A percentile compares a stretch with the other conserved stretches of the same genome.
Conservation (phyloP, 2,797 vertebrate genomes). For the Novumbra hubbsi region DNA sequence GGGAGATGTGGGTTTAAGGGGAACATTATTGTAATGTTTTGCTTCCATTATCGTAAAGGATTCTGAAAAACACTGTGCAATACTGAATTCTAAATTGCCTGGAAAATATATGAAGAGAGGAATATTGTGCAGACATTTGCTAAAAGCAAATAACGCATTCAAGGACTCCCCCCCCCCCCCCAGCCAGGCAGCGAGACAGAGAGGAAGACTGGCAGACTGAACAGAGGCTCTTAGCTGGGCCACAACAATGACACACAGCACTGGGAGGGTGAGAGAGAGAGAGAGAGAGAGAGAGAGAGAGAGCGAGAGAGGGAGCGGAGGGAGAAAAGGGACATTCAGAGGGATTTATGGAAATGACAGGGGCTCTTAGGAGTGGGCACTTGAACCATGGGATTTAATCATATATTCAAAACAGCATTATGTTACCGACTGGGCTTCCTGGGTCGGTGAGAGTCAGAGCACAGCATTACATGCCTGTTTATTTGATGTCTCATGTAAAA, state of each 20-base stretch:
- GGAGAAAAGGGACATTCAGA: conserved; percentile 52
- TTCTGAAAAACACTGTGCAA: conserved; percentile 68
- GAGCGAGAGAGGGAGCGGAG: conserved; percentile 7
- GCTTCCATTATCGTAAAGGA: conserved; percentile 79
- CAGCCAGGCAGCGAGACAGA: background rate
- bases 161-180: conserved; percentile 55
- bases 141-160: conserved; percentile 81
- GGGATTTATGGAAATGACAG: conserved; percentile 74
- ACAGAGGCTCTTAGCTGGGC: conserved; percentile 65
- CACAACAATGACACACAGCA: conserved; percentile 57
- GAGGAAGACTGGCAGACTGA: conserved; percentile 47
- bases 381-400: conserved; percentile 61
- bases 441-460: conserved; percentile 32
- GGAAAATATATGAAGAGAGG: conserved; percentile 79
- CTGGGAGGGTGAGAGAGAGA: conserved; percentile 25
- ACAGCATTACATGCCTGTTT: conserved; percentile 57
- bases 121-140: conserved; percentile 77
- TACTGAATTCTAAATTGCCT: conserved; percentile 81
- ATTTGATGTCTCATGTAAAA: conserved; percentile 45
- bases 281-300: background rate
- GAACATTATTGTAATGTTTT: conserved; percentile 83
- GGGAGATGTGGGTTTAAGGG: conserved; percentile 72
- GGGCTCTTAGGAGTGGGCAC: conserved; percentile 60
- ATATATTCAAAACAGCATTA: conserved; percentile 41
- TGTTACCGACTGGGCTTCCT: conserved; percentile 54